Percentiles rank a stretch among this genome's conserved stretches.
Conservation (phyloP, 1,140 invertebrate genomes). For the Ooceraea biroi region DNA sequence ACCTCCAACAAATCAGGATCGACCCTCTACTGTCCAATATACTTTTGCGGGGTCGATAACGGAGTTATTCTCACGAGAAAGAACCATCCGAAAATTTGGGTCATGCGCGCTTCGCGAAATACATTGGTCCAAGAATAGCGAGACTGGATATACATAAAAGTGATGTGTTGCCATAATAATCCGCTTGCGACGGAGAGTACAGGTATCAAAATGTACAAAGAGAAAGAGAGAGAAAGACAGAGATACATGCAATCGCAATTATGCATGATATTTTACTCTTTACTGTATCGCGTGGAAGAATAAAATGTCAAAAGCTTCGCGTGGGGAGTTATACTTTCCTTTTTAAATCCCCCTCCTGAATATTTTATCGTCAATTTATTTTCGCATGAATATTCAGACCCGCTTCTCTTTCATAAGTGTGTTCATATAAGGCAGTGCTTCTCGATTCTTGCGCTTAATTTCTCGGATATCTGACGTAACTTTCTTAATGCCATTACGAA, state of each 20-base stretch:
- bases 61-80: neutral
- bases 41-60: slow-evolving; percentile 43
- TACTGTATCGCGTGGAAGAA: neutral
- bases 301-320: slow-evolving; percentile 29
- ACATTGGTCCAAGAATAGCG: slow-evolving; percentile 23
- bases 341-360: slow-evolving; percentile 11
- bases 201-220: neutral
- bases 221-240: neutral
- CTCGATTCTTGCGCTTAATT: slow-evolving; percentile 30
- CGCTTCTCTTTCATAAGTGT: neutral
- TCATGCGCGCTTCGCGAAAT: slow-evolving; percentile 21
- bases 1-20: neutral
- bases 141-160: slow-evolving; percentile 44
- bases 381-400: slow-evolving; percentile 3
- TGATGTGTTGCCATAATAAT: slow-evolving; percentile 34
- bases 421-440: neutral
- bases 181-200: slow-evolving; percentile 14
- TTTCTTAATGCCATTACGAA: neutral
- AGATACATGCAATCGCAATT: slow-evolving; percentile 26
- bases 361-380: slow-evolving; percentile 8
- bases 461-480: slow-evolving; percentile 5
- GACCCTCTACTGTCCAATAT: slow-evolving; percentile 24
- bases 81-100: slow-evolving; percentile 17
- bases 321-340: neutral
- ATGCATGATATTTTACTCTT: slow-evolving; percentile 1